Percentiles rank a stretch among this genome's conserved stretches.
These are phyloP conservation scores for Urosaurus nigricauda DNA, from an alignment of 2,797 vertebrate genomes.

Conservation along the genomic window DNA sequence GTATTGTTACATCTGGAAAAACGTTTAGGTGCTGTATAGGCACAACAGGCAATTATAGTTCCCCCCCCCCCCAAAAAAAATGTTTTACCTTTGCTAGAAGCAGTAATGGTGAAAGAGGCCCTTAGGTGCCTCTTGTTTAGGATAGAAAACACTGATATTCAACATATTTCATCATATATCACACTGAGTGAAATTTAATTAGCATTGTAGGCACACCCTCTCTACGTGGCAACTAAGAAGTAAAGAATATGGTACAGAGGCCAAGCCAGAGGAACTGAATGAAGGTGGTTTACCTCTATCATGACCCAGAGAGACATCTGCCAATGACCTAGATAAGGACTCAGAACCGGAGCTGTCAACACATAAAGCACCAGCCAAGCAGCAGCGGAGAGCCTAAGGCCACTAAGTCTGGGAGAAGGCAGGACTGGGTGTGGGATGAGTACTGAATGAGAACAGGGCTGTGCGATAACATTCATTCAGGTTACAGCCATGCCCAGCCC, in stretches of 20 bases:
- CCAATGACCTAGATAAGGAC: background rate
- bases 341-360: background rate
- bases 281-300: background rate
- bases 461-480: no score
- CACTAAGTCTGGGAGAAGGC: background rate
- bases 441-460: no score
- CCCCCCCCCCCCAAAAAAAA: no score
- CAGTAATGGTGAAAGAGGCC: no score
- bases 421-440: no score
- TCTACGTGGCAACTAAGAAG: background rate
- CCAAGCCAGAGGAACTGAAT: background rate
- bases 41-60: no score
- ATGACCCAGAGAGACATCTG: background rate
- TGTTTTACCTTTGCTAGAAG: no score
- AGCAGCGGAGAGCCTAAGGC: background rate
- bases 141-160: background rate
- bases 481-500: no score
- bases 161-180: background rate
- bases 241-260: background rate
- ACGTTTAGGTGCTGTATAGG: no score
- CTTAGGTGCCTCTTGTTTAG: no score
- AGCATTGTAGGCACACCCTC: background rate
- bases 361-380: background rate
- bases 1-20: no score
- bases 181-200: background rate